These are phyloP conservation scores for Rhizoglyphus robini DNA, from an alignment of 1,140 invertebrate genomes.

Conservation along the genomic window DNA sequence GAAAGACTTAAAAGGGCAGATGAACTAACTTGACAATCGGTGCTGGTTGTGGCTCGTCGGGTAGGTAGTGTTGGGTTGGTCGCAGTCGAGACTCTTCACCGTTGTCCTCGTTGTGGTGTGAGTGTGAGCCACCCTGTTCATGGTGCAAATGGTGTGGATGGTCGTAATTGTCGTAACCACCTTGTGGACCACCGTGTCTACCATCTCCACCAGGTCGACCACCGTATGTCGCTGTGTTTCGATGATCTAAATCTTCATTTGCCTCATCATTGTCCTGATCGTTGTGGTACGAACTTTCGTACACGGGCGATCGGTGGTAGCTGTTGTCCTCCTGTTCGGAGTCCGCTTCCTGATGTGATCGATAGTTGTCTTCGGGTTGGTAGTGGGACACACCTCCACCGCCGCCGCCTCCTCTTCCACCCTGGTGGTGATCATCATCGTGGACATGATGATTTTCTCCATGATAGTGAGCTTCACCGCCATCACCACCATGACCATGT, in stretches of 20 bases:
- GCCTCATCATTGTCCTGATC: background rate
- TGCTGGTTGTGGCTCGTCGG: background rate
- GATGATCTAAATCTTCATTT: background rate
- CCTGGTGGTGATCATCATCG: background rate
- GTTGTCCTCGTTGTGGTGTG: background rate
- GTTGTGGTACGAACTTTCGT: slow-evolving; percentile 6
- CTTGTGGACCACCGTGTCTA: background rate
- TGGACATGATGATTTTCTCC: background rate
- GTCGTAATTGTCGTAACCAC: slow-evolving; percentile 3
- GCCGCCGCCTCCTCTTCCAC: background rate
- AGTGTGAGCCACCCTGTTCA: background rate
- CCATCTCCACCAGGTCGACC: background rate
- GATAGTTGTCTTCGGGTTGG: background rate
- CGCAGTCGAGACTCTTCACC: background rate
- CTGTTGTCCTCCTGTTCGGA: background rate
- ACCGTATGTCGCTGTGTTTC: background rate
- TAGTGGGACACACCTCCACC: background rate
- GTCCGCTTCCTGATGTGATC: background rate
- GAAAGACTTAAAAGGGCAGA: background rate
- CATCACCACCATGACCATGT: background rate
- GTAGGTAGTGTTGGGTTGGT: background rate
- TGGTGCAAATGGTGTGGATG: background rate
- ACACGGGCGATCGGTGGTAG: background rate
- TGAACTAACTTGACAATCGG: background rate
- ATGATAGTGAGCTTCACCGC: background rate